Evolutionary conservation across 1,140 invertebrate species (phyloP).

Genomic region (Samia ricini): DNA sequence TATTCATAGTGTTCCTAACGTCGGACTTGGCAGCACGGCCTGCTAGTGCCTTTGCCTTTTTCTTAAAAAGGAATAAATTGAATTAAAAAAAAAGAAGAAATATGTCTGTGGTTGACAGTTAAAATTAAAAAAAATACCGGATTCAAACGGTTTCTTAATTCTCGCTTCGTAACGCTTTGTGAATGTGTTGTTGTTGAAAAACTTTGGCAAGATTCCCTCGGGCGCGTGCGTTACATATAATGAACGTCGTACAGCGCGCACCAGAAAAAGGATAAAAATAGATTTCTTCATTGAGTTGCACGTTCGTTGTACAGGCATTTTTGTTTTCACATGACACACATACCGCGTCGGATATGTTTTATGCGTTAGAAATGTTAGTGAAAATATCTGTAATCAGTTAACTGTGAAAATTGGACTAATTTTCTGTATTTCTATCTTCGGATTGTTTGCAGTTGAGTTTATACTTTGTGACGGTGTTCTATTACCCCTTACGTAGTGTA

Average conservation of each 20-base stretch:
- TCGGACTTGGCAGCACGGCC: no score
- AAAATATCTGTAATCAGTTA: constrained; percentile 54
- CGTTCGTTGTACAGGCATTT: constrained; percentile 57
- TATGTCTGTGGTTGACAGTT: constrained; percentile 20
- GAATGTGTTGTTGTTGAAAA: constrained; percentile 29
- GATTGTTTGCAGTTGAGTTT: constrained; percentile 22
- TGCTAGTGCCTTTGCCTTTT: no score
- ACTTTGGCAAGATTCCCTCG: constrained; percentile 74
- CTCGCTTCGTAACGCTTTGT: constrained; percentile 40
- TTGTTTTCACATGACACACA: constrained; percentile 73
- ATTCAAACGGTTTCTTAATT: constrained; percentile 60
- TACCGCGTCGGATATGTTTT: constrained; percentile 42
- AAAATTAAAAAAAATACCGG: constrained; percentile 50
- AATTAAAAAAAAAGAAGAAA: not conserved
- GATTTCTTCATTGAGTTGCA: constrained; percentile 68
- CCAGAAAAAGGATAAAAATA: constrained; percentile 73
- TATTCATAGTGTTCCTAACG: no score
- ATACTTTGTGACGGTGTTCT: constrained; percentile 2
- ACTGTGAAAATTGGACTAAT: constrained; percentile 63
- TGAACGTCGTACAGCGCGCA: constrained; percentile 52
- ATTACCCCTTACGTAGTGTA: not conserved
- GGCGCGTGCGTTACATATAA: constrained; percentile 63
- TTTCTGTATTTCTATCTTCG: constrained; percentile 38
- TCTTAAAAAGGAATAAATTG: no score
- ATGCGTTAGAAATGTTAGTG: constrained; percentile 66